Percentiles rank a stretch among this genome's conserved stretches.
Evolutionary conservation across 2,113 vertebrate species (phyloP).

Genomic region (Felis chaus): DNA sequence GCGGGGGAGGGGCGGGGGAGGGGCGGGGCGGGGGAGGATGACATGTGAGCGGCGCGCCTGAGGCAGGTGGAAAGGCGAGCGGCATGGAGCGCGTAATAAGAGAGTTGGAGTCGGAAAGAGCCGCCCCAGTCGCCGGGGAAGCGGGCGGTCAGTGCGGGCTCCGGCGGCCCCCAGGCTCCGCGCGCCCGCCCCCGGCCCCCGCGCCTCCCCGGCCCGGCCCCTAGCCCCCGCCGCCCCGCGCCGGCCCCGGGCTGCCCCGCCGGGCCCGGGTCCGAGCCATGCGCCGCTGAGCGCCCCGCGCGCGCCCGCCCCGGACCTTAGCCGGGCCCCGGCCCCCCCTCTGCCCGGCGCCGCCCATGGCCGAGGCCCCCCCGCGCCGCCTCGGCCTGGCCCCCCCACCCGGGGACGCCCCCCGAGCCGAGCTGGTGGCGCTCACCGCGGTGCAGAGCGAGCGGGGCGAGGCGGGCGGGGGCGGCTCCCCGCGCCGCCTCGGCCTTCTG

Average conservation of each 20-base stretch:
- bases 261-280: conserved; percentile 61
- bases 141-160: conserved; percentile 72
- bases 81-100: conserved; percentile 81
- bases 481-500: conserved; percentile 90
- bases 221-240: conserved; percentile 56
- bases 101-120: conserved; percentile 72
- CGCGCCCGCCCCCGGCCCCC: conserved; percentile 60
- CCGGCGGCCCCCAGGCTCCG: conserved; percentile 70
- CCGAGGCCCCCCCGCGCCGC: conserved; percentile 74
- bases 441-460: conserved; percentile 91
- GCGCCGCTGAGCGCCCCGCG: conserved; percentile 55
- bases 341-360: conserved; percentile 67
- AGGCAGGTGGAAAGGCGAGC: conserved; percentile 80
- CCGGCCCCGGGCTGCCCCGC: conserved; percentile 35
- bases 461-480: conserved; percentile 86
- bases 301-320: conserved; percentile 17
- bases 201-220: conserved; percentile 41
- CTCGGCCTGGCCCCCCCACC: conserved; percentile 84
- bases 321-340: conserved; percentile 44
- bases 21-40: conserved; percentile 62
- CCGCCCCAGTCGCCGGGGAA: conserved; percentile 62
- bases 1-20: conserved; percentile 51
- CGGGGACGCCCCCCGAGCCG: conserved; percentile 87
- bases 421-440: conserved; percentile 92
- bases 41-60: conserved; percentile 77